Conservation (phyloP, 2,888 invertebrate genomes). For the Nowickia ferox region DNA sequence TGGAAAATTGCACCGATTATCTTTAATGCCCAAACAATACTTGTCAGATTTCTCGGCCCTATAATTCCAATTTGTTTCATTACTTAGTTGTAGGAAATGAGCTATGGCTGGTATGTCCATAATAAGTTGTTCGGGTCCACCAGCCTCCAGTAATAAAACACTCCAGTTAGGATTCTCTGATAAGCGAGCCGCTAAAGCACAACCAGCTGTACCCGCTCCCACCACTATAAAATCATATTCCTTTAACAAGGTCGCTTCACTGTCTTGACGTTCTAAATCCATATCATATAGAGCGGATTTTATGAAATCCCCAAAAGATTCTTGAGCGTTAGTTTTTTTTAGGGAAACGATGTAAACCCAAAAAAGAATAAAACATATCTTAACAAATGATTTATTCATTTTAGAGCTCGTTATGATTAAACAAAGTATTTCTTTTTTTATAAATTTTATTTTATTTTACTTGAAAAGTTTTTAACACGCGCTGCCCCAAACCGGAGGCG, state of each 20-base stretch:
- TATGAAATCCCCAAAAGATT: conserved; percentile 74
- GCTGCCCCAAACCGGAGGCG: background rate
- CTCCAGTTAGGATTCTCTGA: conserved; percentile 88
- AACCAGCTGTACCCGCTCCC: conserved; percentile 92
- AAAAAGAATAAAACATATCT: conserved; percentile 7
- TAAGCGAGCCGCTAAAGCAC: conserved; percentile 89
- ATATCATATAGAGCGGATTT: conserved; percentile 76
- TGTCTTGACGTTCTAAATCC: conserved; percentile 77
- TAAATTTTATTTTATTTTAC: background rate
- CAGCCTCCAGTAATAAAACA: conserved; percentile 88
- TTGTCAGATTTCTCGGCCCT: conserved; percentile 89
- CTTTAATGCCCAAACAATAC: conserved; percentile 89
- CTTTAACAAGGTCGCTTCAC: conserved; percentile 70
- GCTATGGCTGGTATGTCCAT: conserved; percentile 90
- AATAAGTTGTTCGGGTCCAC: conserved; percentile 86
- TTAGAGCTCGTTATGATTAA: background rate
- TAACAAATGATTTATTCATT: conserved; percentile 5
- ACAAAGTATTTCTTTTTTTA: background rate
- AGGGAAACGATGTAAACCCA: background rate
- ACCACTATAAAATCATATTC: conserved; percentile 91
- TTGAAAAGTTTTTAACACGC: background rate
- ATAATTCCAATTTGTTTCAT: conserved; percentile 91
- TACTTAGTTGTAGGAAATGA: conserved; percentile 87
- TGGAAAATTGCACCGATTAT: conserved; percentile 90
- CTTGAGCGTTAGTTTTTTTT: conserved; percentile 68